Evolutionary conservation across 2,113 vertebrate genomes (phyloP), one percentile per base, ranked within the genome.

Genomic region (mouse (Mus musculus)): DNA sequence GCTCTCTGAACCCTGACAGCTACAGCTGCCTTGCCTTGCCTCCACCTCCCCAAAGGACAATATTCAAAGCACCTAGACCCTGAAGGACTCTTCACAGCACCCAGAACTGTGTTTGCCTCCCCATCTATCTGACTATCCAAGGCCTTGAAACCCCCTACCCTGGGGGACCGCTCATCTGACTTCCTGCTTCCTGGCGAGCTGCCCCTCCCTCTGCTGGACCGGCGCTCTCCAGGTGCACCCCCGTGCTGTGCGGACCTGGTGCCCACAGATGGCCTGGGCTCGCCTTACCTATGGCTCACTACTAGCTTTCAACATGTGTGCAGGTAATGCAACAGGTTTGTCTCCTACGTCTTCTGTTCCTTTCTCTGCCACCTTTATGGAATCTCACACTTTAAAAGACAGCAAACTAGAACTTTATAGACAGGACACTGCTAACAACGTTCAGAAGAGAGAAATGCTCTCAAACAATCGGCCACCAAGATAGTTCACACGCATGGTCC

Each of bases 401-500:
- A 97, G 97, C 92, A 97, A 96, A 84, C 73, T 98, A 97, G 97
- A 97, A 96, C 98, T 98, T 98, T 65, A 97, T 98, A 98, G 98
- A 97, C 94, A 94, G 97, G 96, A 98, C 90, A 95, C 98, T 98
- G 98, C 98, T 98, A 98, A 98, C 96, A 92, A 97, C 95, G 96
- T 99, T 99, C 98, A 97, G 93, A 98, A 95, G 97, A 94, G 97
- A 93, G 97, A 96, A 94, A 98, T 96, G 95, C 98, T 98, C 98
- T 96, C 97, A 97, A 95, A 98, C 91, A 75, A 96, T 94, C 98
- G 96, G 97, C 98, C 96, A 91, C 95, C 97, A 98, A 97, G 96
- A 96, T 96, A 5, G 96, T 96, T 99, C 98, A 99, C 98, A 98
- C 97, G 99, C 99, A 99, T 99, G 99, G 97, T 88, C 92, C 96